A percentile compares a stretch with the other conserved stretches of the same genome.
These are phyloP conservation scores for Sapajus apella DNA, from an alignment of 2,113 vertebrate species.

Conservation along the genomic window DNA sequence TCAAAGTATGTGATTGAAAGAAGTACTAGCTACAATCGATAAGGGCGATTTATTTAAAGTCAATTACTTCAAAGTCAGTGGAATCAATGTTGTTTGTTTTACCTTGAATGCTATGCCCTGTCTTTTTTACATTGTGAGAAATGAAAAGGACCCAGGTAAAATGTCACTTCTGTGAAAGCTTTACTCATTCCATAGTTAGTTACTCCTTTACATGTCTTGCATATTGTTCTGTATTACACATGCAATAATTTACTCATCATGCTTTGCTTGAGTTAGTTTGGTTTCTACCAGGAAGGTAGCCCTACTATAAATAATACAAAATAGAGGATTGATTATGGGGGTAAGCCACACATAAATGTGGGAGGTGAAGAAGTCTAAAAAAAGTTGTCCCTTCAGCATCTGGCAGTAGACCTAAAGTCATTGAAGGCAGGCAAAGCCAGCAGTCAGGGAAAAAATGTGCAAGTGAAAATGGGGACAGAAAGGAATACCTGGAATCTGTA, in stretches of 20 bases:
- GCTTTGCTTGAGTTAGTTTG: not conserved
- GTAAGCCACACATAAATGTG: not conserved
- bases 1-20: not conserved
- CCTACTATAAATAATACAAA: not conserved
- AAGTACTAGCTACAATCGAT: not conserved
- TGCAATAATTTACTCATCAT: not conserved
- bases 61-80: not conserved
- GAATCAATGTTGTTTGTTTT: not conserved
- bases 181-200: not conserved
- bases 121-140: not conserved
- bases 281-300: not conserved
- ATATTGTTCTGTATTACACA: not conserved
- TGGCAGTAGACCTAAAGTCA: not conserved
- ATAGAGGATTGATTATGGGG: not conserved
- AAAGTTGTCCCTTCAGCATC: not conserved
- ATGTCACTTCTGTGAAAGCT: not conserved
- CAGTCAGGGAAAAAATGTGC: fast-evolving
- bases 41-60: not conserved
- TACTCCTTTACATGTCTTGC: not conserved
- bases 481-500: not conserved
- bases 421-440: not conserved
- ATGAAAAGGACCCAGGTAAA: not conserved
- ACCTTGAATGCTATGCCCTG: not conserved
- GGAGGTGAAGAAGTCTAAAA: no score
- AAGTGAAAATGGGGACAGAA: not conserved